Conservation (phyloP, 1,140 invertebrate species). For the Euglossa dilemma region DNA sequence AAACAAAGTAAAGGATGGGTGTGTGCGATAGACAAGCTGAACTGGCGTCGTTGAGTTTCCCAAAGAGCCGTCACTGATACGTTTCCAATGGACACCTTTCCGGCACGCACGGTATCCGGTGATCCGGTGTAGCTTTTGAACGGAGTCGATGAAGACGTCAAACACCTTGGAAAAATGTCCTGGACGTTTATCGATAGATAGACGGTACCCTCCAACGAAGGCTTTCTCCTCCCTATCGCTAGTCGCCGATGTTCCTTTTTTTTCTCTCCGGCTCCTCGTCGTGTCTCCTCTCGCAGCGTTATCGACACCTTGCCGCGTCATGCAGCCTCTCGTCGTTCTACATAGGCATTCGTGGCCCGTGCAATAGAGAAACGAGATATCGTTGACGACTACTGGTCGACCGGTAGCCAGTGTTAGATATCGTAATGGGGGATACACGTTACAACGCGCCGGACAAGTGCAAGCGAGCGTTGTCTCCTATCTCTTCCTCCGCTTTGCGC, state of each 20-base stretch:
- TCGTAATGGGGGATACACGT: slow-evolving; percentile 60
- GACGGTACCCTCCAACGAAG: not conserved
- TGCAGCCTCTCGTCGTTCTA: not conserved
- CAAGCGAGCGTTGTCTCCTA: slow-evolving; percentile 17
- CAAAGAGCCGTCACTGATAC: not conserved
- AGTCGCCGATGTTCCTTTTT: not conserved
- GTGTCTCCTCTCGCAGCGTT: slow-evolving; percentile 26
- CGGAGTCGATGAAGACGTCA: slow-evolving; percentile 56
- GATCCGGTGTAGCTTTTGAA: not conserved
- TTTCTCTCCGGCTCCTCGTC: not conserved
- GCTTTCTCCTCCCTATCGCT: not conserved
- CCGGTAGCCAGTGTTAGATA: slow-evolving; percentile 60
- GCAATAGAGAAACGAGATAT: slow-evolving; percentile 72
- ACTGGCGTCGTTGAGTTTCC: not conserved
- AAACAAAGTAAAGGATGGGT: too few species aligned
- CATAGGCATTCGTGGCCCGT: slow-evolving; percentile 33
- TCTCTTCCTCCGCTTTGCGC: not conserved
- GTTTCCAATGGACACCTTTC: not conserved
- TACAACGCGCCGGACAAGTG: slow-evolving; percentile 40
- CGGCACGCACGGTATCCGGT: too few species aligned
- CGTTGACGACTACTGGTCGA: slow-evolving; percentile 59
- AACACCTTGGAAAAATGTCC: slow-evolving; percentile 25
- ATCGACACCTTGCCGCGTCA: slow-evolving; percentile 58
- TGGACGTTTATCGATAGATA: slow-evolving; percentile 68
- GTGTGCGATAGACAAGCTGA: too few species aligned